A percentile compares a stretch with the other conserved stretches of the same genome.
phyloP scores from a whole-genome alignment of 2,113 vertebrate species.

The Apeltes quadracus region DNA sequence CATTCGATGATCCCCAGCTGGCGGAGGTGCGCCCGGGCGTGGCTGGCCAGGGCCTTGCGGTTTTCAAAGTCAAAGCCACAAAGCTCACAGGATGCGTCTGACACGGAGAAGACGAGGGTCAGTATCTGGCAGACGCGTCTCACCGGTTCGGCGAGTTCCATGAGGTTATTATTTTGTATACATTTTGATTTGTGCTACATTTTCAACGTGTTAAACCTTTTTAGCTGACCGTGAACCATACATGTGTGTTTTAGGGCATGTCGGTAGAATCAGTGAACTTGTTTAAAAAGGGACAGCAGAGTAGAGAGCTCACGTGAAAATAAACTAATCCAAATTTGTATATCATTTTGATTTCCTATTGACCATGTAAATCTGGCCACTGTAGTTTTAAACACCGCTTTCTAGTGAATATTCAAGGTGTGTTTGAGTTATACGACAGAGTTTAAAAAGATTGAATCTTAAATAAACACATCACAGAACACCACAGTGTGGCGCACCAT shows the following conservation, averaged over 20 bases:
- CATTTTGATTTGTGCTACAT: not conserved
- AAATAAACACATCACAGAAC: not conserved
- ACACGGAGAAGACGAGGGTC: conserved; percentile 58
- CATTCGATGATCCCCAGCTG: conserved; percentile 92
- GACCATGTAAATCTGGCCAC: not conserved
- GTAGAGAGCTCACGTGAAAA: not conserved
- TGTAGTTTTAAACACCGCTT: not conserved
- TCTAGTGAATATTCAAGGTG: not conserved
- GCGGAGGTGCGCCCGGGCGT: conserved; percentile 90
- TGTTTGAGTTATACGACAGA: not conserved
- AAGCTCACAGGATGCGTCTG: conserved; percentile 90
- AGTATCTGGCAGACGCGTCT: not conserved
- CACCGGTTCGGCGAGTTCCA: not conserved
- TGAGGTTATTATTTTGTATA: not conserved
- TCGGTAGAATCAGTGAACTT: not conserved
- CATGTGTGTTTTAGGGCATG: not conserved
- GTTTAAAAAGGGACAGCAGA: not conserved
- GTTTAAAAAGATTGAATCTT: not conserved
- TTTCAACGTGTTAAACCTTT: not conserved
- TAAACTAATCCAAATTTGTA: not conserved
- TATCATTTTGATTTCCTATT: not conserved
- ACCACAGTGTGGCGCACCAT: not conserved
- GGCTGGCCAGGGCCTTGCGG: conserved; percentile 93
- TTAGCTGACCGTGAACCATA: not conserved
- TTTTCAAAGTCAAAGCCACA: conserved; percentile 96